phyloP scores from a whole-genome alignment of 2,888 invertebrate species.

The Caenorhabditis virilis region DNA sequence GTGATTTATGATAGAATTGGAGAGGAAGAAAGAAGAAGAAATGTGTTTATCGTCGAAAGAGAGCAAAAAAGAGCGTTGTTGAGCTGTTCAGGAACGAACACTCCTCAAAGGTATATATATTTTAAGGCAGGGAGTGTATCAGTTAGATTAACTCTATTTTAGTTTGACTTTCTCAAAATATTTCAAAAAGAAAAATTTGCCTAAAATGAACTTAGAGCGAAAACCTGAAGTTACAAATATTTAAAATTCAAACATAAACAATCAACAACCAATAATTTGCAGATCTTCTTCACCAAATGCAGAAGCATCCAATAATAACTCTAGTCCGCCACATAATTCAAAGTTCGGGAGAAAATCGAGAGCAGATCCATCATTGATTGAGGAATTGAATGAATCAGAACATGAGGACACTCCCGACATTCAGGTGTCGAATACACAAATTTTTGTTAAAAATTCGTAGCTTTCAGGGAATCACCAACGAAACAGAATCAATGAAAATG shows the following conservation, averaged over 20 bases:
- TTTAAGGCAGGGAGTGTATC: neutral
- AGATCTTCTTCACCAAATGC: conserved; percentile 16
- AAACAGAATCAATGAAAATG: neutral
- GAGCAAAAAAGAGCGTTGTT: conserved; percentile 54
- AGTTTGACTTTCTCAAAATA: neutral
- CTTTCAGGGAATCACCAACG: neutral
- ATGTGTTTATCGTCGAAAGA: conserved; percentile 64
- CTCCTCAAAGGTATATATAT: conserved; percentile 18
- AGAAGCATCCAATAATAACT: conserved; percentile 12
- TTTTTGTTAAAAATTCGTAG: too few relatives aligned
- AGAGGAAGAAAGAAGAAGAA: conserved; percentile 59
- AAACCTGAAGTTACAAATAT: too few relatives aligned
- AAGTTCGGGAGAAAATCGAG: conserved; percentile 8
- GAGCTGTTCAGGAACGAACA: conserved; percentile 30
- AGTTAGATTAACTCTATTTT: neutral
- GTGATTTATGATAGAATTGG: conserved; percentile 85
- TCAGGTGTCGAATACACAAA: too few relatives aligned
- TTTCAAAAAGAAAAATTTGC: too few relatives aligned
- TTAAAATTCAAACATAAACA: too few relatives aligned
- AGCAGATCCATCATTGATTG: conserved; percentile 17
- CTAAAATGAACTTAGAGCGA: too few relatives aligned
- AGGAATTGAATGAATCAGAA: conserved; percentile 20
- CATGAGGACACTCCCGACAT: too few relatives aligned
- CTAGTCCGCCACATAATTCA: conserved; percentile 9
- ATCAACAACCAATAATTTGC: too few relatives aligned